Base-by-base conservation (phyloP, 2,888 invertebrate species). In the Chrysolina americana region DNA sequence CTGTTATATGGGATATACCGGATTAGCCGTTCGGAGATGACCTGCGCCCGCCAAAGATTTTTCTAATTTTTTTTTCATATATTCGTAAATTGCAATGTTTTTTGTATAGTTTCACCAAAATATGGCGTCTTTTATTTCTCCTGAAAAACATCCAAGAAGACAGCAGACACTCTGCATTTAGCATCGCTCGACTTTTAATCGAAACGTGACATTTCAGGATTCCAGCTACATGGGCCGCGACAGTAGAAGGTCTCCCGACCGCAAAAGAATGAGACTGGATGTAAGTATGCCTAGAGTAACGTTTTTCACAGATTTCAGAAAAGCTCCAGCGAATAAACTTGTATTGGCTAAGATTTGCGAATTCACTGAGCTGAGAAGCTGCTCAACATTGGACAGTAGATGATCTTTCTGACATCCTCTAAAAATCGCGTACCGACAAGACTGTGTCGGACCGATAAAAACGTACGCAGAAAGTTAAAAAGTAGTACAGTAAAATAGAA, bases 191-290 rank as follows among this genome's bases (percentile, higher is more conserved):
- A 36, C 0, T 36, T 36, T 36, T 36, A 8, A 36, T 8, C 3
- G 10, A 6, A 5, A 8, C 41, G 41, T 13, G 3, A 64, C 11
- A 17, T 44, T 53, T 5, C 41, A 64, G 63, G 53, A 62, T 3
- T 71, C 53, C 63, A 80, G 82, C 68, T 88, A 89, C 81, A 89
- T 88, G 80, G 89, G 90, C 68, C 89, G 91, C 77, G 91, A 91
- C 73, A 90, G 90, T 86, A 89, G 89, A 76, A 90, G 91, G 78
- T 92, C 92, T 70, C 92, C 92, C 64, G 92, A 92, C 65, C 89
- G 92, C 73, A 92, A 92, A 86, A 89, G 92, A 85, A 89, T 91
- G 87, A 90, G 92, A 83, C 89, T 91, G 81, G 92, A 92, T 90
- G 92, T 92, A 87, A 82, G 86, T 84, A 71, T 56, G 65, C 70